These are phyloP conservation scores for Drosophila pseudoobscura DNA, from an alignment of 1,140 invertebrate species.

Conservation along the genomic window DNA sequence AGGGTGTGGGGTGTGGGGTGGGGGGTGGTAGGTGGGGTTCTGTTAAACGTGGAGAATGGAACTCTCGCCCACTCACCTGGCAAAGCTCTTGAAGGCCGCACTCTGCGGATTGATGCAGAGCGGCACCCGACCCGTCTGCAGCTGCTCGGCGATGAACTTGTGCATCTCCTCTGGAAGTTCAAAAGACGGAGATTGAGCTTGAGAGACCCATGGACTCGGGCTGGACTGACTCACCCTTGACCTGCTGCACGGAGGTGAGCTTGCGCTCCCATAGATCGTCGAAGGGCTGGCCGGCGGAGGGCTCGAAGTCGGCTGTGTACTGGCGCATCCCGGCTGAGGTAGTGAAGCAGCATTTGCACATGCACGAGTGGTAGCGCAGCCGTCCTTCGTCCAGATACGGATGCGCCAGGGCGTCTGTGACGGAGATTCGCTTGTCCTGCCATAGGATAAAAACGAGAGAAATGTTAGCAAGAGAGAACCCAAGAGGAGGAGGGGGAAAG, in stretches of 20 bases:
- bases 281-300: constrained; percentile 93
- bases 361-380: constrained; percentile 99
- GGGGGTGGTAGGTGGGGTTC: constrained; percentile 2
- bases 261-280: constrained; percentile 98
- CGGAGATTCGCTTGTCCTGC: constrained; percentile 96
- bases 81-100: constrained; percentile 99
- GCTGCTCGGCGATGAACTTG: constrained; percentile 98
- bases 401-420: constrained; percentile 96
- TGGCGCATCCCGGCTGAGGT: constrained; percentile 89
- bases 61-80: constrained; percentile 91
- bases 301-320: constrained; percentile 97
- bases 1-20: background rate
- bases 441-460: background rate
- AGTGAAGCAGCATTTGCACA: constrained; percentile 98
- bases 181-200: background rate
- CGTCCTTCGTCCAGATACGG: constrained; percentile 99
- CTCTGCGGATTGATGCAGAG: constrained; percentile 99
- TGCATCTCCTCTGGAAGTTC: constrained; percentile 95
- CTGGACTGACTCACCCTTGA: constrained; percentile 90
- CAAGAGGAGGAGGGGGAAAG: too few relatives aligned
- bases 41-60: background rate
- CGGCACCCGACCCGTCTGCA: constrained; percentile 96
- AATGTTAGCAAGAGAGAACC: background rate
- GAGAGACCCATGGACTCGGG: too few relatives aligned
- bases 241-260: constrained; percentile 94